phyloP scores from a whole-genome alignment of 1,140 invertebrate genomes.

The Drosophila obscura region DNA sequence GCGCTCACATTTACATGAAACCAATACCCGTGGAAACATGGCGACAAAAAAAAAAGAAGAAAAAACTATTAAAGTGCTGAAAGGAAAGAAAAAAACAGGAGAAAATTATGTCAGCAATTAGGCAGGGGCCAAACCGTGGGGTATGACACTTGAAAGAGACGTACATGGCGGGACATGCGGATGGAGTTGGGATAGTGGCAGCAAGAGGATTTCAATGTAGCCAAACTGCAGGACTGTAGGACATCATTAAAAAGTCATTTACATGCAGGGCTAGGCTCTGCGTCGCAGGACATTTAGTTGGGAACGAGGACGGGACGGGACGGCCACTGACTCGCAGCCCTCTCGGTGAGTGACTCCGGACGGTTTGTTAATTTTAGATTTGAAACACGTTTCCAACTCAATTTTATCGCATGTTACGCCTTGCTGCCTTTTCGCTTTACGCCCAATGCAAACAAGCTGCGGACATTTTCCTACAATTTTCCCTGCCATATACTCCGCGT shows the following conservation, averaged over 20 bases:
- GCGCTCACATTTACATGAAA: slow-evolving; percentile 70
- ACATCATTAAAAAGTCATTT: slow-evolving; percentile 82
- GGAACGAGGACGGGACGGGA: not conserved
- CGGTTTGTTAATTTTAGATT: slow-evolving; percentile 81
- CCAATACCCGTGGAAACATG: slow-evolving; percentile 46
- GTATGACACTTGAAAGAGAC: slow-evolving; percentile 56
- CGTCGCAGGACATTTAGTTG: slow-evolving; percentile 62
- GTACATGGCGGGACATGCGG: not conserved
- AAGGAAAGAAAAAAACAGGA: slow-evolving; percentile 13
- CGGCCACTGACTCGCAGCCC: slow-evolving; percentile 44
- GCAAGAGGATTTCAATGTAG: slow-evolving; percentile 4
- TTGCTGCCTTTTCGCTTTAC: slow-evolving; percentile 75
- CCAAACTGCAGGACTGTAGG: slow-evolving; percentile 11
- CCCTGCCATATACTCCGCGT: too few relatives aligned
- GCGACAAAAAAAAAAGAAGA: not conserved
- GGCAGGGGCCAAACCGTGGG: slow-evolving; percentile 44
- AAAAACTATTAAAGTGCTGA: slow-evolving; percentile 70
- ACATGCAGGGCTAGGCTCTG: slow-evolving; percentile 64
- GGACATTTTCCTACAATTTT: slow-evolving; percentile 15
- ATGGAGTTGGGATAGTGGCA: not conserved
- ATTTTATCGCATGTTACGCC: slow-evolving; percentile 83
- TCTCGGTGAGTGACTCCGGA: slow-evolving; percentile 40
- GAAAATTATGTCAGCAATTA: slow-evolving; percentile 73
- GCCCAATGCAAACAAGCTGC: slow-evolving; percentile 45
- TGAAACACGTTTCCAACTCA: slow-evolving; percentile 80